Conservation (phyloP, 2,797 vertebrate genomes). For the Anniella stebbinsi region DNA sequence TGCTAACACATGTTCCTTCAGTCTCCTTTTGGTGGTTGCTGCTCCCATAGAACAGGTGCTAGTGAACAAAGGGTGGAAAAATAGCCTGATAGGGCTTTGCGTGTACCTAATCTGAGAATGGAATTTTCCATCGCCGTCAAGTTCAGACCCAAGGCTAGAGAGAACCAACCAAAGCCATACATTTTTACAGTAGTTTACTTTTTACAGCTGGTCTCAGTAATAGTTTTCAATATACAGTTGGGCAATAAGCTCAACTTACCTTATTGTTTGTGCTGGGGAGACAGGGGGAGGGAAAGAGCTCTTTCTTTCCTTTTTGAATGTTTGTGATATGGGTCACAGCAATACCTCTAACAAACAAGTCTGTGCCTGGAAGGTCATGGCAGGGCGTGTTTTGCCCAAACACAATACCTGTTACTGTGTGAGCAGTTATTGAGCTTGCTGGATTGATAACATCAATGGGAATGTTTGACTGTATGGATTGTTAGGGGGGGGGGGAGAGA, state of each 20-base stretch:
- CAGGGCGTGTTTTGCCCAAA: conserved; percentile 9
- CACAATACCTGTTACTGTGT: neutral
- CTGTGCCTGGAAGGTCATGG: conserved; percentile 41
- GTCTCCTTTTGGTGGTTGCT: conserved; percentile 28
- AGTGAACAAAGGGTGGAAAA: neutral
- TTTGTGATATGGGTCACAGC: conserved; percentile 35
- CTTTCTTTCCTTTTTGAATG: conserved; percentile 44
- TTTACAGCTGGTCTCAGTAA: conserved; percentile 40
- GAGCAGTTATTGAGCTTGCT: conserved; percentile 19
- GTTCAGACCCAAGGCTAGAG: neutral
- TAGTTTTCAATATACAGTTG: conserved; percentile 54
- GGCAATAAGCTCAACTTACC: neutral
- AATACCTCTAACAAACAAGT: neutral
- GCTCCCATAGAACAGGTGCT: neutral
- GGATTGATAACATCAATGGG: conserved; percentile 1
- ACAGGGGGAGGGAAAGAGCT: neutral
- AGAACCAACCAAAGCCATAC: conserved; percentile 41
- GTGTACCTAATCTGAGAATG: conserved; percentile 16
- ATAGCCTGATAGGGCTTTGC: neutral
- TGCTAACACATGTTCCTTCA: too few species aligned
- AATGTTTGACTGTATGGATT: conserved; percentile 4
- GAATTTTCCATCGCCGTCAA: conserved; percentile 5
- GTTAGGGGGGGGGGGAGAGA: neutral
- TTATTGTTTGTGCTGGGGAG: conserved; percentile 49
- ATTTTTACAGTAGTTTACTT: conserved; percentile 48